A percentile compares a stretch with the other conserved stretches of the same genome.
Conservation (phyloP, 1,140 invertebrate genomes). For the Pseudomyrmex concolor region DNA sequence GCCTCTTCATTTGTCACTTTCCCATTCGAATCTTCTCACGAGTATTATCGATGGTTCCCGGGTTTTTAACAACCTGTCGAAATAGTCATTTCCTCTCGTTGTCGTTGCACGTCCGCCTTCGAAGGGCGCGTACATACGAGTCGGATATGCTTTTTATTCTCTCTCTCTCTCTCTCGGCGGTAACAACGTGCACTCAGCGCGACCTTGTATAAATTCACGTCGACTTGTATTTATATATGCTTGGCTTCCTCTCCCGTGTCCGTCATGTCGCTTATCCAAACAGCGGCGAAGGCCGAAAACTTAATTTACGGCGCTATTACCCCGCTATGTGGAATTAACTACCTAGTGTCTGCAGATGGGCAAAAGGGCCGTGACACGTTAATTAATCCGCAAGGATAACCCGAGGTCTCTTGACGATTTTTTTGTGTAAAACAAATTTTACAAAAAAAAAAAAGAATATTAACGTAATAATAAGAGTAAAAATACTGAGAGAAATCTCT, state of each 20-base stretch:
- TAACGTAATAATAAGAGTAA: too few relatives aligned
- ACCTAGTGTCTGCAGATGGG: background rate
- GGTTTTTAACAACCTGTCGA: conserved; percentile 38
- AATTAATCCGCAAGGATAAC: conserved; percentile 32
- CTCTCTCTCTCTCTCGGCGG: background rate
- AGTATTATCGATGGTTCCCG: conserved; percentile 15
- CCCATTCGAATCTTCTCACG: too few relatives aligned
- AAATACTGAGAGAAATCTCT: too few relatives aligned
- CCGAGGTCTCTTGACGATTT: background rate
- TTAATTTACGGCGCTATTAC: conserved; percentile 13
- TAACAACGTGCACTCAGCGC: conserved; percentile 2
- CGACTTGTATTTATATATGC: conserved; percentile 31
- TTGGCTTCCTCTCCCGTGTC: conserved; percentile 7
- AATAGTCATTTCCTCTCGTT: conserved; percentile 40
- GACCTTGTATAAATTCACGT: conserved; percentile 55
- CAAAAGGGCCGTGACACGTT: background rate
- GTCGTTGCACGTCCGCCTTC: background rate
- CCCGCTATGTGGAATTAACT: background rate
- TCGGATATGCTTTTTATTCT: conserved; percentile 37
- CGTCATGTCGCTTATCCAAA: conserved; percentile 47
- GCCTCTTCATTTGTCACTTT: background rate
- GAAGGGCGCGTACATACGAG: conserved; percentile 22
- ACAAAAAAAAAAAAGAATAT: background rate
- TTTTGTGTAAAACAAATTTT: background rate
- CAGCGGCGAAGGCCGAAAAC: conserved; percentile 13